Evolutionary conservation across 1,140 invertebrate species (phyloP), one percentile per base, ranked within the genome.

Genomic region (Brachionus calyciflorus): DNA sequence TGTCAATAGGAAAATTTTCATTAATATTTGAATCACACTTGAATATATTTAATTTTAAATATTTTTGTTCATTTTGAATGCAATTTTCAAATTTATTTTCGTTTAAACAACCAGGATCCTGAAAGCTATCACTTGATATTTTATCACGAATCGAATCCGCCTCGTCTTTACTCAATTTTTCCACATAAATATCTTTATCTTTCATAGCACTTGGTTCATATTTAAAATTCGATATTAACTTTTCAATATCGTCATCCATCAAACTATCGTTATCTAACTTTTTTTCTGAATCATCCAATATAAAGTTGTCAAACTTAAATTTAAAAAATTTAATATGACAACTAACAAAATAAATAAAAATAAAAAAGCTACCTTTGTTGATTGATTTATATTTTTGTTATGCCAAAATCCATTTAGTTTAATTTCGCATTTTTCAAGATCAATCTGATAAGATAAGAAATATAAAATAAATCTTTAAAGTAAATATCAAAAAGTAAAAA

Each of bases 321-420:
- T 21, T 24, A 44, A 44, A 44, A 9, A 21, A 14, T 24, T 41
- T 41, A 65, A 24, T 30, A 7, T 40, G 28, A 44, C 21, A 0
- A 14, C 10, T 12, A 9, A 65, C 41, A 24, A 65, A 37, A 12
- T 33, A 60, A 1, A 60, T 26, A 37, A 41, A 60, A 17, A 12
- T 14, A 10, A 60, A 33, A 37, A 5, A 24, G 44, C 19, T 65
- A 44, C 40, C 40, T 41, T 65, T 37, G 44, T 41, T 41, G 30
- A 65, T 24, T 17, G 24, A 28, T 37, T 65, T 3, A 44, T 7
- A 37, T 5, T 17, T 44, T 41, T 44, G 24, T 44, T 41, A 24
- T 65, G 37, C 60, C 60, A 65, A 65, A 65, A 65, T 65, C 60
- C 60, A 37, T 65, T 65, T 41, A 24, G 9, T 65, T 41, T 41